Evolutionary conservation across 2,797 vertebrate species (phyloP).

Genomic region (Clarias platycephalus): DNA sequence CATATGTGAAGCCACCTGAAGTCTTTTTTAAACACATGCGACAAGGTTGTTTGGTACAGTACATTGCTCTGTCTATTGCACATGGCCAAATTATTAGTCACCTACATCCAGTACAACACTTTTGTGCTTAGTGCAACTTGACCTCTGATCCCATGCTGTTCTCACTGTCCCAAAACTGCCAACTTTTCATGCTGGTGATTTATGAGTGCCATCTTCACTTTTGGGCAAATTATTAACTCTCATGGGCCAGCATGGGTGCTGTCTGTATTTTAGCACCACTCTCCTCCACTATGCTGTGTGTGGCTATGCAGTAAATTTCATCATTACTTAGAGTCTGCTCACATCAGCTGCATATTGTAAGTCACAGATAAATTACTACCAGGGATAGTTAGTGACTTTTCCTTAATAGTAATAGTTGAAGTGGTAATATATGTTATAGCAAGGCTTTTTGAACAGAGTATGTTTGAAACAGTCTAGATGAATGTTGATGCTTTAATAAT

Average conservation of each 20-base stretch:
- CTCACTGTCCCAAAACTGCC: constrained; percentile 22
- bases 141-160: constrained; percentile 55
- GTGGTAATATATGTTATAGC: constrained; percentile 58
- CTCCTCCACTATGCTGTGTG: constrained; percentile 57
- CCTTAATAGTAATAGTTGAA: constrained; percentile 45
- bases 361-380: constrained; percentile 63
- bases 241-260: constrained; percentile 15
- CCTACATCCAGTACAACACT: constrained; percentile 6
- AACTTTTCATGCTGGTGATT: constrained; percentile 61
- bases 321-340: constrained; percentile 73
- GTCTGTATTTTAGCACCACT: constrained; percentile 48
- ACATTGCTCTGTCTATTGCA: background rate
- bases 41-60: background rate
- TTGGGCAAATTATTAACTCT: constrained; percentile 69
- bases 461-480: background rate
- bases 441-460: constrained; percentile 25
- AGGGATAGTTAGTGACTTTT: constrained; percentile 54
- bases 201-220: constrained; percentile 67
- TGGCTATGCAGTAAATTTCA: constrained; percentile 70
- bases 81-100: background rate
- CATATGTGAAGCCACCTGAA: background rate
- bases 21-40: background rate
- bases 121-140: constrained; percentile 56
- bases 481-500: background rate
- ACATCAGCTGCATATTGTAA: constrained; percentile 52